A percentile compares a stretch with the other conserved stretches of the same genome.
These are phyloP conservation scores for Hippolais icterina DNA, from an alignment of 2,113 vertebrate genomes.

Conservation along the genomic window DNA sequence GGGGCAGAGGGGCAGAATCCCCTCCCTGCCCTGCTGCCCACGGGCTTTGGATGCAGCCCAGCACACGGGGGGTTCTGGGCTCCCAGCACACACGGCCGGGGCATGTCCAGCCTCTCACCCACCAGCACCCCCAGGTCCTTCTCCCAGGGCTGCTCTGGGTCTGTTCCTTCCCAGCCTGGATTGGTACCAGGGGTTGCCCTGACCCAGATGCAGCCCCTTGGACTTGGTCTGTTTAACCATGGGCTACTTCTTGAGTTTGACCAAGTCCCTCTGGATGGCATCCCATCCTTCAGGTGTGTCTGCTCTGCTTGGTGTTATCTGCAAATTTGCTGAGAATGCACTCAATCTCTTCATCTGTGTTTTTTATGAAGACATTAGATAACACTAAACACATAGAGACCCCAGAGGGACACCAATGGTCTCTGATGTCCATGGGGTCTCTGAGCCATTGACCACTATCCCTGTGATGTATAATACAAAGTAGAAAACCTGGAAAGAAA, in stretches of 20 bases:
- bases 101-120: neutral
- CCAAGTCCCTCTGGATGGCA: neutral
- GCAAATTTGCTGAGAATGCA: neutral
- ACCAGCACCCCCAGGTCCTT: neutral
- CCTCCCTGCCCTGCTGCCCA: neutral
- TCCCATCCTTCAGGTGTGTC: neutral
- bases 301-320: neutral
- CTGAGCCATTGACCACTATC: neutral
- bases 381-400: neutral
- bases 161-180: neutral
- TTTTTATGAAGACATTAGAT: neutral
- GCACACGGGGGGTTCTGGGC: neutral
- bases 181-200: accelerated
- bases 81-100: neutral
- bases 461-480: neutral
- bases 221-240: neutral
- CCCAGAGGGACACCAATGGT: neutral
- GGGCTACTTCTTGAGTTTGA: neutral
- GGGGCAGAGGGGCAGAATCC: neutral
- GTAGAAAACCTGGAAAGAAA: neutral
- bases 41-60: neutral
- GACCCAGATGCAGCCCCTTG: neutral
- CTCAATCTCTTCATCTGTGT: neutral
- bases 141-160: neutral
- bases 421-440: neutral